Percentiles rank a stretch among this genome's conserved stretches.
These are phyloP conservation scores for Equus przewalskii DNA, from an alignment of 2,113 vertebrate genomes.

Conservation along the genomic window DNA sequence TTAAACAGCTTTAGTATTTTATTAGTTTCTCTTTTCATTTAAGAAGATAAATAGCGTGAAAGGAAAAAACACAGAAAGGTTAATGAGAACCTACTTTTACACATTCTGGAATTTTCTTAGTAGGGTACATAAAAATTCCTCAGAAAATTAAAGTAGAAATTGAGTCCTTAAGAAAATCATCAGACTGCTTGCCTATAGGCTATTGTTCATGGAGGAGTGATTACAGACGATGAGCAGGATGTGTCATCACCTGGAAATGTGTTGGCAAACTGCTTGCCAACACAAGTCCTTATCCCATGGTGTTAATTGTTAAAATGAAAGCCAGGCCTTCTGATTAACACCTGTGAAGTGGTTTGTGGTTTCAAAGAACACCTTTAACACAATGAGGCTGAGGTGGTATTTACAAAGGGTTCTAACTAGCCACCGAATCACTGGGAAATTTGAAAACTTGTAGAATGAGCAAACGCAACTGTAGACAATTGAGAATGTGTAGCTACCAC, in stretches of 20 bases:
- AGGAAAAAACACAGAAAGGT: not conserved
- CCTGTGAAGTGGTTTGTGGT: not conserved
- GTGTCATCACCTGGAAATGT: conserved; percentile 25
- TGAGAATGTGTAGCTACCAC: not conserved
- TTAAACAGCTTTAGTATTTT: not conserved
- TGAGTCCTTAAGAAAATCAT: conserved; percentile 65
- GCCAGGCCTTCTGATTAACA: not conserved
- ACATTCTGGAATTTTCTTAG: conserved; percentile 32
- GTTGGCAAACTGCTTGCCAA: conserved; percentile 36
- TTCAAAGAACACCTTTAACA: conserved; percentile 2
- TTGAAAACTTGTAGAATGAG: conserved; percentile 40
- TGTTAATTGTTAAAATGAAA: conserved; percentile 34
- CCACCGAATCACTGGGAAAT: not conserved
- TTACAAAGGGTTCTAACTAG: conserved; percentile 2
- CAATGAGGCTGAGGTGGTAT: not conserved
- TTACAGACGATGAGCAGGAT: not conserved
- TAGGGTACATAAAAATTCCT: conserved; percentile 38
- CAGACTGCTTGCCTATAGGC: not conserved
- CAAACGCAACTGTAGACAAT: not conserved
- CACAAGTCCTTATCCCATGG: conserved; percentile 33
- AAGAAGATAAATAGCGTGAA: not conserved
- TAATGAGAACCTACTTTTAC: not conserved
- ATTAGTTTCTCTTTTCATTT: conserved; percentile 31
- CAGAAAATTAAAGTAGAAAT: conserved; percentile 54
- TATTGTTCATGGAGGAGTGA: not conserved